Evolutionary conservation across 2,888 invertebrate species (phyloP).

Genomic region (Chromoteleia sp.): DNA sequence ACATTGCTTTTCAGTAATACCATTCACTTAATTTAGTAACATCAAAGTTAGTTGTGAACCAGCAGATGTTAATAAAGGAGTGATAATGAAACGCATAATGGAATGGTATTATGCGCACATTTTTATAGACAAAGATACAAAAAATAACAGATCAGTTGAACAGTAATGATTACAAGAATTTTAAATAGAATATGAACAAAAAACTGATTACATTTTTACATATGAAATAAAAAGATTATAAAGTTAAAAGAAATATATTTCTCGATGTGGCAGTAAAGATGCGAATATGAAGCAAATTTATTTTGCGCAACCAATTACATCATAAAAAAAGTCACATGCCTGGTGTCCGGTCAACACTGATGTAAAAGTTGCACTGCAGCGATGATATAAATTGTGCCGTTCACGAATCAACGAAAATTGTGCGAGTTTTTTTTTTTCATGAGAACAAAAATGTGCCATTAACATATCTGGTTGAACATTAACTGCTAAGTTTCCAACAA

Average conservation of each 20-base stretch:
- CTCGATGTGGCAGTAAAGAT: not conserved
- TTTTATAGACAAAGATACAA: constrained; percentile 16
- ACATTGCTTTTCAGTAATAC: not conserved
- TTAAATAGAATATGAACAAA: not conserved
- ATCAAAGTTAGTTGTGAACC: constrained; percentile 11
- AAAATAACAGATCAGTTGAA: constrained; percentile 12
- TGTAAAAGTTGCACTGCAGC: constrained; percentile 14
- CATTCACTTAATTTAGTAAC: constrained; percentile 2
- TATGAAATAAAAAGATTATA: not conserved
- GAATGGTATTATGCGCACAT: constrained; percentile 2
- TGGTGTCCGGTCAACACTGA: not conserved
- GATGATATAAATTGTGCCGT: not conserved
- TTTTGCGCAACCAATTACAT: constrained; percentile 18
- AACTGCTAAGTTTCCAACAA: constrained; percentile 1
- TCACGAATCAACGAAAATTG: not conserved
- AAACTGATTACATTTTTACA: constrained; percentile 6
- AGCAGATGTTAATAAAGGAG: constrained; percentile 21
- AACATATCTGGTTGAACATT: not conserved
- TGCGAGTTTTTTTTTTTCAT: not conserved
- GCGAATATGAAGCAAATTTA: not conserved
- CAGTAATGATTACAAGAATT: constrained; percentile 6
- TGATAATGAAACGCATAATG: constrained; percentile 21
- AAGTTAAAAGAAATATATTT: not conserved
- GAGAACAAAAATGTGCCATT: not conserved
- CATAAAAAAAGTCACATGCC: constrained; percentile 37